These are phyloP conservation scores for Sebastes vulpes DNA, from an alignment of 2,797 vertebrate species.

Conservation along the genomic window DNA sequence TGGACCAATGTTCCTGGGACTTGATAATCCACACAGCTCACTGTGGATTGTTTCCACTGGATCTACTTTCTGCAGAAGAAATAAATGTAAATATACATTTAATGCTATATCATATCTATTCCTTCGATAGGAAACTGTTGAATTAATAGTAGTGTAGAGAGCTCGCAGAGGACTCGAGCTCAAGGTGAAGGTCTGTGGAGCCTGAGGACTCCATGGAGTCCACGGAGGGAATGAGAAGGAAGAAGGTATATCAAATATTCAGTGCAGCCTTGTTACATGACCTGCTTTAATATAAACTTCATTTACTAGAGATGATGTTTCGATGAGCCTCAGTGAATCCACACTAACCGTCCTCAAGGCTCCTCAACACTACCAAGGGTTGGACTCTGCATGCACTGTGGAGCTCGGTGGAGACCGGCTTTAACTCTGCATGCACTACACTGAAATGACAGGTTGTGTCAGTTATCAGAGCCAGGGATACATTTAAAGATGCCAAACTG, in stretches of 20 bases:
- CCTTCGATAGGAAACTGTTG: background rate
- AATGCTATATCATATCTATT: background rate
- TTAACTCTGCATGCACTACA: background rate
- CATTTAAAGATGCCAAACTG: background rate
- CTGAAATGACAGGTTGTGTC: background rate
- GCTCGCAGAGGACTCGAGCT: too few species aligned
- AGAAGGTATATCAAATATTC: background rate
- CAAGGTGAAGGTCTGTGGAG: background rate
- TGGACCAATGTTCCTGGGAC: background rate
- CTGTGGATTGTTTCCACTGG: background rate
- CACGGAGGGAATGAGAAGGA: background rate
- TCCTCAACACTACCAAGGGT: background rate
- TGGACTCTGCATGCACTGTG: background rate
- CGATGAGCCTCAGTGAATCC: background rate
- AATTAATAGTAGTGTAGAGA: background rate
- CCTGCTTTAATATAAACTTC: background rate
- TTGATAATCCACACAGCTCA: background rate
- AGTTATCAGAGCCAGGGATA: background rate
- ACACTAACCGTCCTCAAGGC: background rate
- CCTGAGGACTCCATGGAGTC: background rate
- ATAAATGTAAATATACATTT: background rate
- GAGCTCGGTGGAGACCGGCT: background rate
- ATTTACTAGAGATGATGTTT: background rate
- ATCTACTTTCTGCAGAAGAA: too few species aligned
- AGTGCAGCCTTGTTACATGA: background rate